phyloP scores from a whole-genome alignment of 2,113 vertebrate species.

The Oncorhynchus clarkii region DNA sequence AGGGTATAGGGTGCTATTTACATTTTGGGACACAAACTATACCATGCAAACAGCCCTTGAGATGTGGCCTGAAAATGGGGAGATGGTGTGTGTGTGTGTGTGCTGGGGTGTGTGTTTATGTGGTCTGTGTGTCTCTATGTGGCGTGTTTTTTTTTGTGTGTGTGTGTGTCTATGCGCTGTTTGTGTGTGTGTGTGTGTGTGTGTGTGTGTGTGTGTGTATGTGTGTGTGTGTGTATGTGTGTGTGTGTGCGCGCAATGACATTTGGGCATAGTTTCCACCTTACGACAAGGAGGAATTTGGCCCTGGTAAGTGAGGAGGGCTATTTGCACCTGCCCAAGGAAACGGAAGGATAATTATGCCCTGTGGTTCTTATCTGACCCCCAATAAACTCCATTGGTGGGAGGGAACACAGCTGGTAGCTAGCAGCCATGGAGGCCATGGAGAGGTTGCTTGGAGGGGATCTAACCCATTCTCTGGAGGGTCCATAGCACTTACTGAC shows the following conservation, averaged over 20 bases:
- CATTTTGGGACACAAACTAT: too few species aligned
- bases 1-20: too few species aligned
- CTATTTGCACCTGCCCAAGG: constrained; percentile 64
- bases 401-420: constrained; percentile 28
- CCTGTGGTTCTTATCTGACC: constrained; percentile 38
- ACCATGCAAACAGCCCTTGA: too few species aligned
- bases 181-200: not conserved
- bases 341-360: constrained; percentile 62
- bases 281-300: constrained; percentile 26
- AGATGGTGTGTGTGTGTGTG: not conserved
- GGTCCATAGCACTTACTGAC: constrained; percentile 1
- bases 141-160: too few species aligned
- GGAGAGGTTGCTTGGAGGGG: not conserved
- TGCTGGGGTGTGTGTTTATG: not conserved
- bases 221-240: not conserved
- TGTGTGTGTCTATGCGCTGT: not conserved
- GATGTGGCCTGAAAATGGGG: not conserved
- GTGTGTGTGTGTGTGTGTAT: not conserved
- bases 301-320: constrained; percentile 7
- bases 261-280: constrained; percentile 46
- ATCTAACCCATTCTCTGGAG: constrained; percentile 5
- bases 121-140: not conserved
- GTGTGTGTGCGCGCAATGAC: not conserved
- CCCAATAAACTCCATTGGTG: not conserved
- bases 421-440: constrained; percentile 21